These are phyloP conservation scores for Discoglossus pictus DNA, from an alignment of 2,797 vertebrate genomes.

Conservation along the genomic window DNA sequence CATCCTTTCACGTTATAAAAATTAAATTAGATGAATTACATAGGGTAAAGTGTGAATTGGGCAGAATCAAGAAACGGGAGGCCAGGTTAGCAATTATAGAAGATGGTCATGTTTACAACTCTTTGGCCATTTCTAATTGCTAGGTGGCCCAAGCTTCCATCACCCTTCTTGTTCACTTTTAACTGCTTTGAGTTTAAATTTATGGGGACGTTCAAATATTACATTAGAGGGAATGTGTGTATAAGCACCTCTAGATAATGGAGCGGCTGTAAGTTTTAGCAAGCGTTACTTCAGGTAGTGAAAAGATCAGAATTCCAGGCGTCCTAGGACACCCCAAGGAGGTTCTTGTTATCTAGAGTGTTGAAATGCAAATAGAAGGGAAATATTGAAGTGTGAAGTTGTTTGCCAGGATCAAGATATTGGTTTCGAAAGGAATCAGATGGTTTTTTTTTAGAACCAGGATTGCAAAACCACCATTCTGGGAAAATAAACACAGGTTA, in stretches of 20 bases:
- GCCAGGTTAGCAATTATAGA: not conserved
- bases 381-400: constrained; percentile 2
- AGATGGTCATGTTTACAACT: too few species aligned
- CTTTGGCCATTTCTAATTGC: not conserved
- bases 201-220: not conserved
- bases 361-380: not conserved
- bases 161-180: not conserved
- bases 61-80: not conserved
- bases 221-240: not conserved
- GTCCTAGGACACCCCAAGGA: not conserved
- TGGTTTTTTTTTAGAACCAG: not conserved
- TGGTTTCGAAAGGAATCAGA: not conserved
- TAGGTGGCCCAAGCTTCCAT: not conserved
- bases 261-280: not conserved
- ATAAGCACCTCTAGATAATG: not conserved
- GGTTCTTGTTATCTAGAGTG: not conserved
- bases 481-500: not conserved
- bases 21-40: not conserved
- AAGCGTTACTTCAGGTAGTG: not conserved
- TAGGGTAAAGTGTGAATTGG: not conserved
- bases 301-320: not conserved
- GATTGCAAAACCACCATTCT: not conserved
- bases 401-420: constrained; percentile 4
- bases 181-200: not conserved
- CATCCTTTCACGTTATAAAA: not conserved